Base-by-base conservation (phyloP, 2,888 invertebrate genomes). In the Lasioglossum villosulum region DNA sequence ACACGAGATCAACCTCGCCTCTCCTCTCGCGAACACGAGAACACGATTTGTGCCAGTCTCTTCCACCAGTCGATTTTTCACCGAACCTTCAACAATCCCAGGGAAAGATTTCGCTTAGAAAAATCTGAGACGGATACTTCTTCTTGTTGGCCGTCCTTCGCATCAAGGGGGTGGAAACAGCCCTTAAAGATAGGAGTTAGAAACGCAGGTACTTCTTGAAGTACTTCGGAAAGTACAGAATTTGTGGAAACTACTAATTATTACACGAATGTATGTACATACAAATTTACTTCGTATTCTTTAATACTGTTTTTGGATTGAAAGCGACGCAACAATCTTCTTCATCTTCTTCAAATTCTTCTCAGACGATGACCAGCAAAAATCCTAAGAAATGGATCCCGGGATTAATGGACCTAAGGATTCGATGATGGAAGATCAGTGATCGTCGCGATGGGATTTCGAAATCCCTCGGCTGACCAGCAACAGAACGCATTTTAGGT, bases 1-100 rank as follows among this genome's bases (percentile, higher is more conserved):
- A 82, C 83, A 82, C 75, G 82, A 77, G 82, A 30, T 59, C 59
- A 52, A 14, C 27, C 71, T 30, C 45, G 59, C 68, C 56, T 82
- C 52, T 63, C 37, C 66, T 45, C 72, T 71, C 48, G 52, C 71
- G 19, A 30, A 23, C 75, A 56, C 42, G 37, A 27, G 14, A 27
- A 27, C 59, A 59, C 34, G 19, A 52, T 2, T 74, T 68, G 68
- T n/a, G 30, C 16, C 30, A n/a, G 59, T 66, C 3, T 19, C 16
- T 73, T 77, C 71, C 14, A 27, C 8, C 23, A 52, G 52, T 8
- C 52, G 52, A 52, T 52, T 52, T 52, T n/a, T n/a, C 8, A 52
- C 10, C n/a, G 1, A n/a, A n/a, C 10, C 52, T n/a, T 52, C 52
- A 3, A 48, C 48, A 1, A 48, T 19, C 48, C 19, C 4, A 5